Conservation (phyloP, 35 echinoderm and acorn worm genomes). For the Stichopus chloronotus region DNA sequence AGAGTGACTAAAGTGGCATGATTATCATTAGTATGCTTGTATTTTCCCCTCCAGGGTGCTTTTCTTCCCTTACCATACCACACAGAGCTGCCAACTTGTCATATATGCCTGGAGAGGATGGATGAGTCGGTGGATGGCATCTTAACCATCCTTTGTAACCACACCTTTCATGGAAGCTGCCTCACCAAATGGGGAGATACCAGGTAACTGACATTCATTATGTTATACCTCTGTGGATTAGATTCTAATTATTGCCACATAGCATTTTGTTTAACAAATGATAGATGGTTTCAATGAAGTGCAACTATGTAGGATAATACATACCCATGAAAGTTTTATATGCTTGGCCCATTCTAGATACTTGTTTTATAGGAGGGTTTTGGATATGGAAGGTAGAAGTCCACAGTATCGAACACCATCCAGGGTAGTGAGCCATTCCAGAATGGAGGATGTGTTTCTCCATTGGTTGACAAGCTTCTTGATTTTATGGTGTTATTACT, state of each 20-base stretch:
- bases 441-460: too few relatives aligned
- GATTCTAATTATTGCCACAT: neutral
- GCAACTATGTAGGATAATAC: too few relatives aligned
- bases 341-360: too few relatives aligned
- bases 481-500: too few relatives aligned
- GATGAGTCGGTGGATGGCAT: conserved; percentile 99
- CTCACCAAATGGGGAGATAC: conserved; percentile 97
- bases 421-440: too few relatives aligned
- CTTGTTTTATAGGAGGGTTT: too few relatives aligned
- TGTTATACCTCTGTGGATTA: neutral
- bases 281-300: neutral
- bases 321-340: too few relatives aligned
- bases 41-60: conserved; percentile 65
- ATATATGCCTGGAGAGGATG: conserved; percentile 97
- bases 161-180: conserved; percentile 96
- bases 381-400: too few relatives aligned
- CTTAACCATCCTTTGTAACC: conserved; percentile 96
- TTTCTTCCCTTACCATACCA: conserved; percentile 80
- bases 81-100: conserved; percentile 95
- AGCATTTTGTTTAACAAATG: neutral
- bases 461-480: too few relatives aligned
- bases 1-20: too few relatives aligned
- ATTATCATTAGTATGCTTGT: too few relatives aligned
- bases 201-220: conserved; percentile 52
- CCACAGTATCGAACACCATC: too few relatives aligned